phyloP scores from a whole-genome alignment of 2,113 vertebrate species.

The Erythrocercus mccallii region DNA sequence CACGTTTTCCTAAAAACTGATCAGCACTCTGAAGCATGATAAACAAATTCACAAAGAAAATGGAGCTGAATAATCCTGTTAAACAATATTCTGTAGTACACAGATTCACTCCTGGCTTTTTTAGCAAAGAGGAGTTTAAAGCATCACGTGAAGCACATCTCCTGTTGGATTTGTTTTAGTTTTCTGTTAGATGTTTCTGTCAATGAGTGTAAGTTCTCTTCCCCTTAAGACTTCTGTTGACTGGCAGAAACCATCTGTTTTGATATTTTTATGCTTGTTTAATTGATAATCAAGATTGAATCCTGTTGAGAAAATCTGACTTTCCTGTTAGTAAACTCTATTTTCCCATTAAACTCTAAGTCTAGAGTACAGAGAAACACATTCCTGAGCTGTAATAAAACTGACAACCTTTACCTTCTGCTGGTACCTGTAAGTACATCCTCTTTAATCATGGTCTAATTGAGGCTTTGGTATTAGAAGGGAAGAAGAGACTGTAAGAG shows the following conservation, averaged over 20 bases:
- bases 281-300: conserved; percentile 63
- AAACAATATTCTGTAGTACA: neutral
- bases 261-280: conserved; percentile 60
- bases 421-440: neutral
- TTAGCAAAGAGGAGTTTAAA: neutral
- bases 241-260: conserved; percentile 64
- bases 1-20: neutral
- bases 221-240: conserved; percentile 25
- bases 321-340: conserved; percentile 35
- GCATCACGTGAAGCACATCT: neutral
- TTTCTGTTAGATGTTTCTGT: conserved; percentile 23
- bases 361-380: neutral
- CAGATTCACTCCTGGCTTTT: neutral
- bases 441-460: conserved; percentile 45
- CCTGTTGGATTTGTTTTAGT: neutral
- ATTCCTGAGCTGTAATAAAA: conserved; percentile 28
- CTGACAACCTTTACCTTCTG: neutral
- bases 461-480: conserved; percentile 14
- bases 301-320: conserved; percentile 51
- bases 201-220: conserved; percentile 32
- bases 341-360: conserved; percentile 21
- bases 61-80: neutral
- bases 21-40: neutral
- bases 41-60: neutral
- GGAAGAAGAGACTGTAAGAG: neutral